phyloP scores from a whole-genome alignment of 2,888 invertebrate genomes.

The Agonopterix heracliana region DNA sequence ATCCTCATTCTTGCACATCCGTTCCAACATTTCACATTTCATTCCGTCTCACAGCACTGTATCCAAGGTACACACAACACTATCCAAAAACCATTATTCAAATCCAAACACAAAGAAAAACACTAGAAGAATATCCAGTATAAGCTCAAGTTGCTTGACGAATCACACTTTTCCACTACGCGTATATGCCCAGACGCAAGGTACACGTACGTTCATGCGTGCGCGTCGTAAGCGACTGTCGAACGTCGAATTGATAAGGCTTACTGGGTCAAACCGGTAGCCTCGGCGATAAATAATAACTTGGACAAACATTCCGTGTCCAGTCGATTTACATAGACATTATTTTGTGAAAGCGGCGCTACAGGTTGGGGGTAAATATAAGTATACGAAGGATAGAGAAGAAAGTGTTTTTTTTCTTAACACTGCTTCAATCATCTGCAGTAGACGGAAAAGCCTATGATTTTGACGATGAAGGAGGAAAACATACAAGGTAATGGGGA shows the following conservation, averaged over 20 bases:
- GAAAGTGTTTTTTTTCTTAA: too few species aligned
- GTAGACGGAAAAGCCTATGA: too few species aligned
- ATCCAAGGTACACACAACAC: slow-evolving; percentile 7
- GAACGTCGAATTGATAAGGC: slow-evolving; percentile 23
- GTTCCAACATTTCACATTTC: slow-evolving; percentile 38
- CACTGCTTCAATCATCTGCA: too few species aligned
- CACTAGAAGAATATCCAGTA: not conserved
- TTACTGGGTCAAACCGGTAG: slow-evolving; percentile 41
- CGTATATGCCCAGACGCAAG: not conserved
- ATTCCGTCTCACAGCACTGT: slow-evolving; percentile 19
- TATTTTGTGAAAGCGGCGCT: slow-evolving; percentile 10
- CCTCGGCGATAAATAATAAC: slow-evolving; percentile 29
- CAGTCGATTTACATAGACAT: slow-evolving; percentile 28
- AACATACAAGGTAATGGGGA: too few species aligned
- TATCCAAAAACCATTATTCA: not conserved
- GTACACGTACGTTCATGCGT: not conserved
- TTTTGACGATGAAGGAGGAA: too few species aligned
- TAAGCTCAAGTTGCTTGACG: not conserved
- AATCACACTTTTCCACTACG: not conserved
- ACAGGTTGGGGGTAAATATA: too few species aligned
- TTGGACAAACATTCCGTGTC: slow-evolving; percentile 32
- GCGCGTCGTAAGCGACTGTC: not conserved
- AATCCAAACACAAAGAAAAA: not conserved
- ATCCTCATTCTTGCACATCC: slow-evolving; percentile 51
- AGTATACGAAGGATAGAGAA: too few species aligned